Evolutionary conservation across 2,113 vertebrate genomes (phyloP).

Genomic region (Salvelinus sp.): DNA sequence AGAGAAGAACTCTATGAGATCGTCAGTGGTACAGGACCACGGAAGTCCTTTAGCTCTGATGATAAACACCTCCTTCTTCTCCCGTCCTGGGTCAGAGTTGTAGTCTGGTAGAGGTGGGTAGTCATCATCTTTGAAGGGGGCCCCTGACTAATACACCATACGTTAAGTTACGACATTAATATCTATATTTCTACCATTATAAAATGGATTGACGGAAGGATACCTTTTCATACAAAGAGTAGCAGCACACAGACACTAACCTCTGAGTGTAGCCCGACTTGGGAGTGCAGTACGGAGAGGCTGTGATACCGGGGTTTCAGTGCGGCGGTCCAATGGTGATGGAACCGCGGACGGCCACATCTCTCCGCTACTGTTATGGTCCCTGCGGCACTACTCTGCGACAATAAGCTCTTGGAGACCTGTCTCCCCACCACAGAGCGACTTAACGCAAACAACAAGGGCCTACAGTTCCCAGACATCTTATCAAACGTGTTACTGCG

Average conservation of each 20-base stretch:
- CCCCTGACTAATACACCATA: constrained; percentile 32
- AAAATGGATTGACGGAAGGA: no score
- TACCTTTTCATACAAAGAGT: no score
- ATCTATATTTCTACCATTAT: no score
- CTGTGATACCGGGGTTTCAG: constrained; percentile 1
- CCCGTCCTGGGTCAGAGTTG: constrained; percentile 44
- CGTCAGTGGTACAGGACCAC: constrained; percentile 83
- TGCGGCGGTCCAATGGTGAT: background rate
- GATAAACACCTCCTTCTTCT: constrained; percentile 77
- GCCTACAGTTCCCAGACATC: constrained; percentile 54
- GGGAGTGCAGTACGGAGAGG: constrained; percentile 2
- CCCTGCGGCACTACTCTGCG: background rate
- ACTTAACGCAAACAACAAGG: constrained; percentile 37
- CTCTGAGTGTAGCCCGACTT: constrained; percentile 45
- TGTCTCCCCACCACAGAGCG: constrained; percentile 39
- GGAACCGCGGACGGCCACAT: constrained; percentile 11
- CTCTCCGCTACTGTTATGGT: background rate
- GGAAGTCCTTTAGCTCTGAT: constrained; percentile 86
- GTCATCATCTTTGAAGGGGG: constrained; percentile 64
- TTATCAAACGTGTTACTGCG: background rate
- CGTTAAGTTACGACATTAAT: no score
- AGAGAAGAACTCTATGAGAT: constrained; percentile 89
- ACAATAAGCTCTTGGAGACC: background rate
- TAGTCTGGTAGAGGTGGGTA: constrained; percentile 77
- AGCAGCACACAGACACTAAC: constrained; percentile 23